Percentiles rank a stretch among this genome's conserved stretches.
Conservation (phyloP, 2,888 invertebrate species). For the Autographa gamma region DNA sequence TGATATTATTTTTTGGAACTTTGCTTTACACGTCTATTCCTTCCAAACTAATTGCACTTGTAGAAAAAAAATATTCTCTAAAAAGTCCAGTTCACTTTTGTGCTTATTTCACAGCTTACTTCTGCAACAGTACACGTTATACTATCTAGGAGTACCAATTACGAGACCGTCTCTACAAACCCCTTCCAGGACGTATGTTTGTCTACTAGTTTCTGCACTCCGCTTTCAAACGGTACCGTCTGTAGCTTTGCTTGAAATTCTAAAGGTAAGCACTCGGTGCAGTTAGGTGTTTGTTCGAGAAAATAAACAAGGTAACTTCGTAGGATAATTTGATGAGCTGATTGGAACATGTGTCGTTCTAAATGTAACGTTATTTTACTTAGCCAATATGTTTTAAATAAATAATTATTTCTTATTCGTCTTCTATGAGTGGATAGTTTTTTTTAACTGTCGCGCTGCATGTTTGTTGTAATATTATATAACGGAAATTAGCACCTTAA, state of each 20-base stretch:
- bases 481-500: too few species aligned
- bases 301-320: constrained; percentile 11
- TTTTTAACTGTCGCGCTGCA: too few species aligned
- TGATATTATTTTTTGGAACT: too few species aligned
- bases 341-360: neutral
- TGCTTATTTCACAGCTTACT: neutral
- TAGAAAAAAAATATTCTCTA: too few species aligned
- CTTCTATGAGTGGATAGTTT: too few species aligned
- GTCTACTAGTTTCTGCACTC: constrained; percentile 23
- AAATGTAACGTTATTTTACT: neutral
- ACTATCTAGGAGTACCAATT: constrained; percentile 7
- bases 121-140: neutral
- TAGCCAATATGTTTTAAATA: too few species aligned
- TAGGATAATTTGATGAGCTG: neutral
- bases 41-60: too few species aligned
- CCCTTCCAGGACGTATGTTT: constrained; percentile 16
- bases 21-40: too few species aligned
- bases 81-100: too few species aligned
- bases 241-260: constrained; percentile 6
- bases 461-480: too few species aligned
- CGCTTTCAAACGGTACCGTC: constrained; percentile 8
- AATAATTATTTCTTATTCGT: too few species aligned
- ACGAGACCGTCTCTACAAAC: constrained; percentile 12
- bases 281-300: constrained; percentile 5
- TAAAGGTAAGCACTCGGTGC: constrained; percentile 16